Percentiles rank a stretch among this genome's conserved stretches.
Evolutionary conservation across 2,113 vertebrate genomes (phyloP).

Genomic region (Burhinus oedicnemus): DNA sequence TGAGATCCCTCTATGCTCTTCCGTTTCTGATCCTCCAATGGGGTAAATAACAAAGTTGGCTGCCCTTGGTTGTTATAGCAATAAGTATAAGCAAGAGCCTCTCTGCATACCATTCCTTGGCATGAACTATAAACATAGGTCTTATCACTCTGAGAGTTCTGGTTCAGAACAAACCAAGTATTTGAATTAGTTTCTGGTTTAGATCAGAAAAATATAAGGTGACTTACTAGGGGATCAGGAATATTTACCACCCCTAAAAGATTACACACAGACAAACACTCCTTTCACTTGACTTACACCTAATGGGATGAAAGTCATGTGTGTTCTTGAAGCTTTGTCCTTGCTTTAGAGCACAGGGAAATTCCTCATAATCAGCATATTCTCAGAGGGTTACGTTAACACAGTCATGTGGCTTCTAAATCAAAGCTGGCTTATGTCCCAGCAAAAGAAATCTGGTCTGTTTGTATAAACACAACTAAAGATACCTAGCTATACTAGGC

Average conservation of each 20-base stretch:
- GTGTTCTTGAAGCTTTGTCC: neutral
- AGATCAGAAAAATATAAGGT: neutral
- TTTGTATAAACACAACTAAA: neutral
- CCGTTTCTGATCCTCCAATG: too few species aligned
- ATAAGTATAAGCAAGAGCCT: too few species aligned
- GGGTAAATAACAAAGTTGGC: too few species aligned
- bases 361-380: neutral
- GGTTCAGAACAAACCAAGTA: neutral
- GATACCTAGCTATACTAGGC: fast-evolving
- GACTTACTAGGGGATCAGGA: neutral
- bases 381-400: neutral
- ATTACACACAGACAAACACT: neutral
- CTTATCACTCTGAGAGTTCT: too few species aligned
- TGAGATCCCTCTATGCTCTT: too few species aligned
- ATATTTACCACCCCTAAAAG: neutral
- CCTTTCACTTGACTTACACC: neutral
- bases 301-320: neutral
- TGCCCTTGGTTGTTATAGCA: too few species aligned
- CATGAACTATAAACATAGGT: too few species aligned
- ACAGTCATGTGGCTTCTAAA: neutral
- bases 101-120: too few species aligned
- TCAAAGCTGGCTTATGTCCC: neutral
- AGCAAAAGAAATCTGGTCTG: neutral
- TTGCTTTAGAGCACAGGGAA: neutral
- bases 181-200: neutral